Evolutionary conservation across 2,797 vertebrate species (phyloP).

Genomic region (Semaprochilodus insignis): DNA sequence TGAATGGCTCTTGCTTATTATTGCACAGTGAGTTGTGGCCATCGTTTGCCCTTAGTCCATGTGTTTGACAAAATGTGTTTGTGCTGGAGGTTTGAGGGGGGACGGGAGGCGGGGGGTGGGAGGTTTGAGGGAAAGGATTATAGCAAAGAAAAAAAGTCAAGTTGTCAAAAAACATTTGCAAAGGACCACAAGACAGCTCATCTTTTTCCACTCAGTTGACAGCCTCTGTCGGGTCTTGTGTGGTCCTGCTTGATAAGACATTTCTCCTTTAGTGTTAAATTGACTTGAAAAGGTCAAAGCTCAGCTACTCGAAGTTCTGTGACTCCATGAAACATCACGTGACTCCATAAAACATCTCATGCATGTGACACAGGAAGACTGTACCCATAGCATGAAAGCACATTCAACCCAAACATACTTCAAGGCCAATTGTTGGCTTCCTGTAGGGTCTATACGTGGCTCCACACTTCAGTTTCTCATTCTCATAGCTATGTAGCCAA

Average conservation of each 20-base stretch:
- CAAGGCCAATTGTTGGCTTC: neutral
- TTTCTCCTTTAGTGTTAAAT: neutral
- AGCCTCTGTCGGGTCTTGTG: slow-evolving; percentile 6
- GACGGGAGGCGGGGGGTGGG: neutral
- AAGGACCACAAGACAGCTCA: slow-evolving; percentile 23
- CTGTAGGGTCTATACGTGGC: neutral
- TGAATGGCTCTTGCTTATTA: slow-evolving; percentile 20
- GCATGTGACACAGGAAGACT: neutral
- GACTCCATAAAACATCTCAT: slow-evolving; percentile 12
- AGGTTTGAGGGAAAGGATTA: neutral
- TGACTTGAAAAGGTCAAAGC: neutral
- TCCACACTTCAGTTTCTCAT: no score
- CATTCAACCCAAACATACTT: neutral
- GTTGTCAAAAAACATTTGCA: slow-evolving; percentile 17
- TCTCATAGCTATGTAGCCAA: no score
- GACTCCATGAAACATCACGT: neutral
- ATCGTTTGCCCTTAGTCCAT: neutral
- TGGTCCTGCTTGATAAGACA: neutral
- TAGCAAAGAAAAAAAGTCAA: neutral
- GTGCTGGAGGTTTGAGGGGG: neutral
- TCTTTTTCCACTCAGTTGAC: slow-evolving; percentile 10
- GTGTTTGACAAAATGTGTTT: slow-evolving; percentile 22
- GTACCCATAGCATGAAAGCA: neutral
- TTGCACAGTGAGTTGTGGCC: slow-evolving; percentile 13
- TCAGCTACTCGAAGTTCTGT: neutral